Percentiles rank a stretch among this genome's conserved stretches.
phyloP scores from a whole-genome alignment of 2,888 invertebrate genomes.

The Xylophagus ater region DNA sequence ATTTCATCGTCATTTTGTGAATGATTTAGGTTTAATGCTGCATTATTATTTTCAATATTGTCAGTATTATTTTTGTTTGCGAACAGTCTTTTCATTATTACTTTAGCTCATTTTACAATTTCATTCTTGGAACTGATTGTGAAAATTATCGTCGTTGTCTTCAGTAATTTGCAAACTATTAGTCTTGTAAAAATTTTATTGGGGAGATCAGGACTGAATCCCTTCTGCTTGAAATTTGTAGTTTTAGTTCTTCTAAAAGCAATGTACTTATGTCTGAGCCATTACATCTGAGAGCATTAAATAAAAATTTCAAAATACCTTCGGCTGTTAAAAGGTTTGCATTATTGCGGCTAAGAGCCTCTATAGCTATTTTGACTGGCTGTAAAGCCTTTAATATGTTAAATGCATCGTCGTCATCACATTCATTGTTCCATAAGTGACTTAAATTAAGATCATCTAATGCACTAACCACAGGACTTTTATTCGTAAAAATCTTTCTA shows the following conservation, averaged over 20 bases:
- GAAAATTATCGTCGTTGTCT: no score
- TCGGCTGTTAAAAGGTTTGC: constrained; percentile 5
- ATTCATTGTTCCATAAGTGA: constrained; percentile 1
- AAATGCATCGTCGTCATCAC: not conserved
- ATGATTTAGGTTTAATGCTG: no score
- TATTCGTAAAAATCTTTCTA: constrained; percentile 6
- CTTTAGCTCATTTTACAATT: constrained; percentile 2
- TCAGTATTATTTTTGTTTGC: no score
- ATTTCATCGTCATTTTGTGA: no score
- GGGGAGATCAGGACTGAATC: not conserved
- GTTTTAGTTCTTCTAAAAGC: not conserved
- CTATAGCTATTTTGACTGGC: constrained; percentile 5
- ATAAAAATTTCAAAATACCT: constrained; percentile 8
- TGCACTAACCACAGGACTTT: not conserved
- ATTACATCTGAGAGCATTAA: constrained; percentile 1
- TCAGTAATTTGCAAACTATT: no score
- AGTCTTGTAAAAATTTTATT: not conserved
- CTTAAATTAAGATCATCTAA: constrained; percentile 4
- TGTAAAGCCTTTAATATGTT: constrained; percentile 2
- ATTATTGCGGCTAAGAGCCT: constrained; percentile 2
- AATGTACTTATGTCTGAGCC: not conserved
- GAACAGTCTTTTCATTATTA: not conserved
- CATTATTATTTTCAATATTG: no score
- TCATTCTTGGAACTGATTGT: not conserved
- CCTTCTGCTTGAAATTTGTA: not conserved